These are phyloP conservation scores for Nothocercus nigrocapillus DNA, from an alignment of 2,113 vertebrate species.

Conservation along the genomic window DNA sequence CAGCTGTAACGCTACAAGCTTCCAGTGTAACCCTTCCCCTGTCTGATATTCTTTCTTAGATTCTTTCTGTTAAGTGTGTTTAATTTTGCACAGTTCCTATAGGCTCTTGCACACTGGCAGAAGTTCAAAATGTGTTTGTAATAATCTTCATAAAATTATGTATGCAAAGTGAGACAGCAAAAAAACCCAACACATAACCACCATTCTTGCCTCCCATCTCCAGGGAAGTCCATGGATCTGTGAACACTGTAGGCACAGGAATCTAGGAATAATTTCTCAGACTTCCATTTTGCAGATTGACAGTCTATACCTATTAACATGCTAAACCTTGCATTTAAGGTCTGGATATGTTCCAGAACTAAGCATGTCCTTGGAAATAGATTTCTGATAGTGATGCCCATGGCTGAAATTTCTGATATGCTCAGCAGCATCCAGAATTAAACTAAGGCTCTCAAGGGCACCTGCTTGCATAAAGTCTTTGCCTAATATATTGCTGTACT, in stretches of 20 bases:
- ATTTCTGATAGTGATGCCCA: conserved; percentile 10
- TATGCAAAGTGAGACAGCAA: background rate
- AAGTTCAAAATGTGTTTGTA: background rate
- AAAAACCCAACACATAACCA: background rate
- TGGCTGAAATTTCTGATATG: conserved; percentile 24
- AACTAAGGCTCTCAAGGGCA: conserved; percentile 21
- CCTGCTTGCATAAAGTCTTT: conserved; percentile 18
- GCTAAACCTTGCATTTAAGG: conserved; percentile 28
- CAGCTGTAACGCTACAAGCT: background rate
- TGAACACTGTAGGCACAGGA: conserved; percentile 21
- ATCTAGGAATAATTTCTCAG: conserved; percentile 39
- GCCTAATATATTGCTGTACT: background rate
- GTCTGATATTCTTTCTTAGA: background rate
- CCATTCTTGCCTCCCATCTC: background rate
- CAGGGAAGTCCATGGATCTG: background rate
- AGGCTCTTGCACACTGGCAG: background rate
- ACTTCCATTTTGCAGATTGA: conserved; percentile 23
- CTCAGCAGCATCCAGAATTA: conserved; percentile 42
- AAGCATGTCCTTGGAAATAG: conserved; percentile 20
- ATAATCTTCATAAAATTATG: background rate
- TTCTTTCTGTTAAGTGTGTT: background rate
- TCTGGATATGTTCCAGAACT: conserved; percentile 19
- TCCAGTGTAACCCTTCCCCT: background rate
- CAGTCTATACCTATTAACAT: conserved; percentile 48
- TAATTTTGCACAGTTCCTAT: background rate